Evolutionary conservation across 2,888 invertebrate genomes (phyloP).

Genomic region (Apamea epomidion): DNA sequence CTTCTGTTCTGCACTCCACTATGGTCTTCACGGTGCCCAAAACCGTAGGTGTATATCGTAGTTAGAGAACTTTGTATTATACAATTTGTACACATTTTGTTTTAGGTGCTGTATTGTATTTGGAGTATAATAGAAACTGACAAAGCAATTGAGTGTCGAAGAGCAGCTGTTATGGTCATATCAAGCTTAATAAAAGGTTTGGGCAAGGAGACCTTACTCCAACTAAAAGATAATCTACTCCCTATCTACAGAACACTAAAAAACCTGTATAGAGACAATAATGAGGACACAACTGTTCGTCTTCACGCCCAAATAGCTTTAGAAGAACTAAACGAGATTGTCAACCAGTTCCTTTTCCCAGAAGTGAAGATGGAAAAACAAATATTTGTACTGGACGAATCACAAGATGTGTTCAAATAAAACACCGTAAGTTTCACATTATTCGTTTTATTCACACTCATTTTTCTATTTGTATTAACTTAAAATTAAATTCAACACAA

Average conservation of each 20-base stretch:
- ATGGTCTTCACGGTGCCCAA: background rate
- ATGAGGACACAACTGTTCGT: constrained; percentile 92
- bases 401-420: constrained; percentile 76
- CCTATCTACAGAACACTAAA: constrained; percentile 94
- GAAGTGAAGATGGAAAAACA: constrained; percentile 90
- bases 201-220: constrained; percentile 92
- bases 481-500: constrained; percentile 53
- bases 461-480: constrained; percentile 54
- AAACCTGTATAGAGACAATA: constrained; percentile 91
- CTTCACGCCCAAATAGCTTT: constrained; percentile 94
- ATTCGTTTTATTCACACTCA: constrained; percentile 72
- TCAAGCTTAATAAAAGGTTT: constrained; percentile 94
- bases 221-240: constrained; percentile 92
- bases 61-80: background rate
- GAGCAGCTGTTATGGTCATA: constrained; percentile 95
- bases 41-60: background rate
- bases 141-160: constrained; percentile 93
- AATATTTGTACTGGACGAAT: constrained; percentile 80
- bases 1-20: background rate
- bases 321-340: constrained; percentile 93
- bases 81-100: constrained; percentile 9
- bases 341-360: constrained; percentile 91
- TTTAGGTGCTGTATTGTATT: constrained; percentile 93
- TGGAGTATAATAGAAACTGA: constrained; percentile 93
- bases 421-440: constrained; percentile 59